Percentiles rank a stretch among this genome's conserved stretches.
phyloP scores from a whole-genome alignment of 2,888 invertebrate genomes.

The Chymomyza caudatula region DNA sequence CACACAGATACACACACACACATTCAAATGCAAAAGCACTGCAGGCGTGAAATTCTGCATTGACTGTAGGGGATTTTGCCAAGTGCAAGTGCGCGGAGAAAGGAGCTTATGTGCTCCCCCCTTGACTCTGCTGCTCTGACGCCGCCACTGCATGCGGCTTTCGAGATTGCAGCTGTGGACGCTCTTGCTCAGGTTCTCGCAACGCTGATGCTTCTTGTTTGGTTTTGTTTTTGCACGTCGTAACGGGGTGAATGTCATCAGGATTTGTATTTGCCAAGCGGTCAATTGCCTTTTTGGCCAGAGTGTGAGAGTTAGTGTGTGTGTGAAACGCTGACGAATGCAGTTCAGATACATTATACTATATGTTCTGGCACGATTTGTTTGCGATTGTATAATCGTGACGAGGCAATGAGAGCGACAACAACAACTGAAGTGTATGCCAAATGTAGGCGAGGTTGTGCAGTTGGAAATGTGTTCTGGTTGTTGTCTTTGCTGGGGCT shows the following conservation, averaged over 20 bases:
- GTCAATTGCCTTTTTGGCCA: slow-evolving; percentile 65
- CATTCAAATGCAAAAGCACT: background rate
- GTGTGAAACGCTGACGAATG: slow-evolving; percentile 63
- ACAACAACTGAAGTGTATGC: slow-evolving; percentile 22
- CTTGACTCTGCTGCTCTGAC: background rate
- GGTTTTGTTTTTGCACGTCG: slow-evolving; percentile 17
- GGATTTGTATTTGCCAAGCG: slow-evolving; percentile 65
- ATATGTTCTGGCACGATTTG: slow-evolving; percentile 17
- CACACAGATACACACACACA: background rate
- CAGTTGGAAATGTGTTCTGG: slow-evolving; percentile 5
- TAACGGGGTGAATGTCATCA: slow-evolving; percentile 76
- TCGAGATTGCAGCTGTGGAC: slow-evolving; percentile 17
- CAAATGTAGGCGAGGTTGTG: slow-evolving; percentile 1
- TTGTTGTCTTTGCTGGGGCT: slow-evolving; percentile 1
- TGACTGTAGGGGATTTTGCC: background rate
- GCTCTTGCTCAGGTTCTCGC: slow-evolving; percentile 14
- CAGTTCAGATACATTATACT: slow-evolving; percentile 33
- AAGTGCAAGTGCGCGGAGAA: background rate
- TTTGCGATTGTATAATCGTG: slow-evolving; percentile 63
- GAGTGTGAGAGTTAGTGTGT: slow-evolving; percentile 12
- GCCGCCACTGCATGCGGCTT: slow-evolving; percentile 9
- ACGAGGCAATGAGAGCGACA: slow-evolving; percentile 23
- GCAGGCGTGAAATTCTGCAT: background rate
- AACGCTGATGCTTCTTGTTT: slow-evolving; percentile 8
- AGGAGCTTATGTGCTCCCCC: background rate